Percentiles rank a stretch among this genome's conserved stretches.
These are phyloP conservation scores for Saimiri boliviensis DNA, from an alignment of 2,113 vertebrate species.

Conservation along the genomic window DNA sequence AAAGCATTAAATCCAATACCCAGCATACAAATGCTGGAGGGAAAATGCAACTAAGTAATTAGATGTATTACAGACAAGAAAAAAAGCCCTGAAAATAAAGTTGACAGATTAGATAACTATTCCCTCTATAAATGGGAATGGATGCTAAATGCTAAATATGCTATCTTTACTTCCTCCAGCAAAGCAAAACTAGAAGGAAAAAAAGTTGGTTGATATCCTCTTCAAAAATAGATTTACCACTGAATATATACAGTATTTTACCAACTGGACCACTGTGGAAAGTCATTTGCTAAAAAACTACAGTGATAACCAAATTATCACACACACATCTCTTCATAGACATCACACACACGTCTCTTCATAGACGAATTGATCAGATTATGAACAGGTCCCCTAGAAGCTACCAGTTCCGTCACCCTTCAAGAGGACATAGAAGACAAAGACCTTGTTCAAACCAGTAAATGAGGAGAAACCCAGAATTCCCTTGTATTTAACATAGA, in stretches of 20 bases:
- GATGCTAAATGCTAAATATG: background rate
- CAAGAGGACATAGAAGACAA: background rate
- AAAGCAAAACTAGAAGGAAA: slow-evolving; percentile 4
- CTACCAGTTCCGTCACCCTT: background rate
- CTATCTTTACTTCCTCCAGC: background rate
- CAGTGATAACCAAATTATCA: background rate
- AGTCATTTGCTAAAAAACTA: slow-evolving; percentile 1
- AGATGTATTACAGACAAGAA: background rate
- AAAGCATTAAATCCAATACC: background rate
- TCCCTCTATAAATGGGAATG: background rate
- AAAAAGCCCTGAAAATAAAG: background rate
- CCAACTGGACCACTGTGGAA: background rate
- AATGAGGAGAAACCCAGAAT: background rate
- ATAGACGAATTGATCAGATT: background rate
- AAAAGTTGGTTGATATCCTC: background rate
- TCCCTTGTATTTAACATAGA: background rate
- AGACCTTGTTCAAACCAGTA: background rate
- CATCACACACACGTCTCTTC: background rate
- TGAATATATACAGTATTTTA: background rate
- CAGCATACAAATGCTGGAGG: background rate
- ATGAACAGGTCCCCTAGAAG: background rate
- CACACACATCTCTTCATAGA: background rate
- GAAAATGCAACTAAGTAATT: slow-evolving; percentile 11
- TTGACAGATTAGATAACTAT: background rate
- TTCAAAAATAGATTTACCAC: background rate